Evolutionary conservation across 2,113 vertebrate species (phyloP), one percentile per base, ranked within the genome.

Genomic region (Epinephelus moara): DNA sequence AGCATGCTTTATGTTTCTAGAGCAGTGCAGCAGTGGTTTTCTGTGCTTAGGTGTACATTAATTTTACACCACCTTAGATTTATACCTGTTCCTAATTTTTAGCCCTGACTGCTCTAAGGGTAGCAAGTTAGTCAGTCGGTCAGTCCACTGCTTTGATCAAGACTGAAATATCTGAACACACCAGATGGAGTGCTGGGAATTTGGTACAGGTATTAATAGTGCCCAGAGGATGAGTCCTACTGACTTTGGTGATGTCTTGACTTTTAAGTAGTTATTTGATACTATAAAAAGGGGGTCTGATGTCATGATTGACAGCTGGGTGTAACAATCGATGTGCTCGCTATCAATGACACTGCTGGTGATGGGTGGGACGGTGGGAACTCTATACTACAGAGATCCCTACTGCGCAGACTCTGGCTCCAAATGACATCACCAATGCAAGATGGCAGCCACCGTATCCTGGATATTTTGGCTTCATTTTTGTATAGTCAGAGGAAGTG

Each of bases 1-100:
- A 50, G 60, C 47, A 19, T 40, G 57, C 68, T 13, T 30, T 52
- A 40, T 6, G 27, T 55, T 82, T 80, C 11, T 74, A 19, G 6
- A 59, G 61, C 56, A 14, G 27, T 4, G 2, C 66, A n/a, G 53
- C 11, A 7, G 50, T 18, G 18, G 1, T 17, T 21, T 47, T 53
- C 37, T 71, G 23, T 5, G 74, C 21, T 56, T 12, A 27, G 64
- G 15, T 12, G 8, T 49, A 12, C 15, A 45, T 45, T 45, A 2
- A 45, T 5, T 64, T 21, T 10, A 25, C 14, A 45, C 23, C 55
- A 49, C 52, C 13, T 17, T 15, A 57, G 2, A 27, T 25, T 19
- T 27, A 19, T 40, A 21, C 15, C 2, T 4, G 2, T n/a, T 4
- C 8, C 30, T 40, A 2, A 45, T 30, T 3, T 45, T 66, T 30